Evolutionary conservation across 64 coral and sea anemone genomes (phyloP).

Genomic region (Stichodactyla mertensii): DNA sequence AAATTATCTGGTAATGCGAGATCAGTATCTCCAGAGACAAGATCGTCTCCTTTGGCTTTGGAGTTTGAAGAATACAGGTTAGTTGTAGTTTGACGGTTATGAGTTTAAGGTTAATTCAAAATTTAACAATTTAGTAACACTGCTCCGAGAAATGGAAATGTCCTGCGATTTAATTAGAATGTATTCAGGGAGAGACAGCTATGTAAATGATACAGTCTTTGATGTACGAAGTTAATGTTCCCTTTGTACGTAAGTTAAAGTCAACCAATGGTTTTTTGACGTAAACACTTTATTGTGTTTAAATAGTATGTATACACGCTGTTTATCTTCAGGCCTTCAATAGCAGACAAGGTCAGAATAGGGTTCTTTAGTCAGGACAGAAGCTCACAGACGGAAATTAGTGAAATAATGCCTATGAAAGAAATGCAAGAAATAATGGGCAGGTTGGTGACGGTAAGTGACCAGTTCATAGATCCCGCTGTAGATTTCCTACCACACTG

Average conservation of each 20-base stretch:
- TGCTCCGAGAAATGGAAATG: background rate
- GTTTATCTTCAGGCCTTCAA: slow-evolving; percentile 69
- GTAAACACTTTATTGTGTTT: too few relatives aligned
- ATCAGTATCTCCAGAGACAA: background rate
- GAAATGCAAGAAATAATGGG: slow-evolving; percentile 74
- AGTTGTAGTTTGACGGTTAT: background rate
- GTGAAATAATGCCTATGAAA: slow-evolving; percentile 73
- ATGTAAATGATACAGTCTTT: background rate
- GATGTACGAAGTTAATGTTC: background rate
- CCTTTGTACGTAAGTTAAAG: too few relatives aligned
- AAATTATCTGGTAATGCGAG: background rate
- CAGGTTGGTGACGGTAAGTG: slow-evolving; percentile 71
- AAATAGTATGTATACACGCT: background rate
- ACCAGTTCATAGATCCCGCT: background rate
- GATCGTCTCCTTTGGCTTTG: slow-evolving; percentile 7
- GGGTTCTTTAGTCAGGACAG: slow-evolving; percentile 93
- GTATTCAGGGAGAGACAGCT: background rate
- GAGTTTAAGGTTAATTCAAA: too few relatives aligned
- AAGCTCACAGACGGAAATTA: slow-evolving; percentile 67
- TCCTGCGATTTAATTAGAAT: background rate
- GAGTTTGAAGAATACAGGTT: slow-evolving; percentile 29
- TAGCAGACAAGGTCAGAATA: slow-evolving; percentile 77
- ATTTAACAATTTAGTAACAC: background rate
- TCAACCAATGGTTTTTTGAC: too few relatives aligned
- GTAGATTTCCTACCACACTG: too few relatives aligned